These are phyloP conservation scores for Bibio marci DNA, from an alignment of 2,888 invertebrate species.

Conservation along the genomic window DNA sequence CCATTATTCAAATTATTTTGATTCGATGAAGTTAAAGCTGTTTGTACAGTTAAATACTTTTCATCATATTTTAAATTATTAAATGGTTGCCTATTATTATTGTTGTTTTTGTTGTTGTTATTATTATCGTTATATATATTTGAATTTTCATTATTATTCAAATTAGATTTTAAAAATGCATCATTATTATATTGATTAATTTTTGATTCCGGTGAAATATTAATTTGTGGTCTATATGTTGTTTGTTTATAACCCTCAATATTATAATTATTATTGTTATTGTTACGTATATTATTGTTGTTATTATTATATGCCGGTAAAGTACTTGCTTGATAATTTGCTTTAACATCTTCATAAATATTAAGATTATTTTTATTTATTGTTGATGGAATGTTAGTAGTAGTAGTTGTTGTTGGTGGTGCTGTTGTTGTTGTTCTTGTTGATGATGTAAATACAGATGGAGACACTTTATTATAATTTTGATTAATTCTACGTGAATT, in stretches of 20 bases:
- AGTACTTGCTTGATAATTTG: no score
- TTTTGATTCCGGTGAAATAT: conserved; percentile 1
- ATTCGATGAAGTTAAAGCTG: no score
- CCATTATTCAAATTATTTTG: no score
- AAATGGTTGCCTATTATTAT: no score
- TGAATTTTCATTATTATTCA: neutral
- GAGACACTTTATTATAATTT: conserved; percentile 11
- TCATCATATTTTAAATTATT: no score
- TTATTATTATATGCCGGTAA: no score
- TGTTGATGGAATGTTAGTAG: conserved; percentile 6
- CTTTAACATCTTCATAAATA: conserved; percentile 7
- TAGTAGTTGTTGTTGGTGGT: conserved; percentile 9
- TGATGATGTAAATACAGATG: conserved; percentile 6
- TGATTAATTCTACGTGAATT: conserved; percentile 14
- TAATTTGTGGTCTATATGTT: neutral
- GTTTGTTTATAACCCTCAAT: neutral
- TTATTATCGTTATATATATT: no score
- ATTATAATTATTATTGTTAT: no score
- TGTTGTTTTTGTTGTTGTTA: no score
- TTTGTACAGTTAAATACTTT: no score
- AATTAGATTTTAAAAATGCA: neutral
- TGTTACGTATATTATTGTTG: conserved; percentile 1
- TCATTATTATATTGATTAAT: neutral
- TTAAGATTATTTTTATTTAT: neutral
- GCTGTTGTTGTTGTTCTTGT: conserved; percentile 8